Conservation (phyloP, 1,140 invertebrate genomes). For the Penaeus vannamei region DNA sequence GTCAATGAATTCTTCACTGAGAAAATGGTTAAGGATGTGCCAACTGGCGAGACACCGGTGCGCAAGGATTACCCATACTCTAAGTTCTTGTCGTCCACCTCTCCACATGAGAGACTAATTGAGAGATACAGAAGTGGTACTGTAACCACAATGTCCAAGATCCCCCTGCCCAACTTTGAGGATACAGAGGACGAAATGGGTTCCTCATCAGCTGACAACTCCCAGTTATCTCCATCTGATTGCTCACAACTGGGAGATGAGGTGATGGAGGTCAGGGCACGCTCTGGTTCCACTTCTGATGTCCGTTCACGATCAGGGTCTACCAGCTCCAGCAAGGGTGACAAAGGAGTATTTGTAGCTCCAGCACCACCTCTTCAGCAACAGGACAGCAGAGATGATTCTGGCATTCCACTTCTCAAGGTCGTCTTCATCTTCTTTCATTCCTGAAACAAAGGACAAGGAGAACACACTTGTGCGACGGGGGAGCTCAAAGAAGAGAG, state of each 20-base stretch:
- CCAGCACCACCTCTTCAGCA: background rate
- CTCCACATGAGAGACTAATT: slow-evolving; percentile 80
- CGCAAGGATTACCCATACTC: slow-evolving; percentile 78
- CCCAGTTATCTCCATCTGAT: background rate
- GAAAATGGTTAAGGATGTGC: background rate
- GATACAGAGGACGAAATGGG: slow-evolving; percentile 22
- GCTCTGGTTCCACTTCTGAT: background rate
- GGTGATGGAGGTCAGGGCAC: background rate
- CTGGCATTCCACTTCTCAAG: background rate
- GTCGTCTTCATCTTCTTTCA: background rate
- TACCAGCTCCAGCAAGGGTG: background rate
- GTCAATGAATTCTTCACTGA: slow-evolving; percentile 33
- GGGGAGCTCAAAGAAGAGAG: too few relatives aligned
- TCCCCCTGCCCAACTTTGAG: background rate
- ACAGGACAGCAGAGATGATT: slow-evolving; percentile 15
- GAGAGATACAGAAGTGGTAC: slow-evolving; percentile 71
- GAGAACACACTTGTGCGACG: too few relatives aligned
- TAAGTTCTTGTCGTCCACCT: slow-evolving; percentile 76
- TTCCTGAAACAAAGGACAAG: background rate
- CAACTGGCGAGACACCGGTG: slow-evolving; percentile 75
- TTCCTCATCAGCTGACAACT: slow-evolving; percentile 10
- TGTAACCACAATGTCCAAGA: background rate
- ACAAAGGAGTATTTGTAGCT: background rate
- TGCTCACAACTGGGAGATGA: background rate
- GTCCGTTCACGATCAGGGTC: background rate